These are phyloP conservation scores for Cherax quadricarinatus DNA, from an alignment of 1,140 invertebrate genomes.

Conservation along the genomic window DNA sequence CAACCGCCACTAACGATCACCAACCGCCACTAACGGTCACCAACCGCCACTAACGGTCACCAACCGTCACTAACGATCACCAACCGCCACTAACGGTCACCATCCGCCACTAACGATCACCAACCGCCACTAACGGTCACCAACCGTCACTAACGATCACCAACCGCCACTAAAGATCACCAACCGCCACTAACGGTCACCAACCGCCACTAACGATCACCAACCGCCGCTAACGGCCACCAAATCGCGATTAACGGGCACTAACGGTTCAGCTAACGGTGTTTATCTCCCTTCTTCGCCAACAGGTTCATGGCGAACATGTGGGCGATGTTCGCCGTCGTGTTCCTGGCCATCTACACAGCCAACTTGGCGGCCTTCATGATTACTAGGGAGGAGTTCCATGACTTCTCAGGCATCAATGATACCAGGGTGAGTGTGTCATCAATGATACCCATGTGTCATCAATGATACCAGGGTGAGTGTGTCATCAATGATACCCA, in stretches of 20 bases:
- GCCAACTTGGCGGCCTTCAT: constrained; percentile 99
- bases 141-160: background rate
- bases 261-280: background rate
- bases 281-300: constrained; percentile 20
- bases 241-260: background rate
- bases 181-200: background rate
- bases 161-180: background rate
- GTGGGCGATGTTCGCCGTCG: constrained; percentile 98
- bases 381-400: constrained; percentile 98
- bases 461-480: too few species aligned
- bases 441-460: too few species aligned
- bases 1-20: background rate
- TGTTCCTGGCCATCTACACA: constrained; percentile 95
- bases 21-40: background rate
- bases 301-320: constrained; percentile 95
- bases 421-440: constrained; percentile 83
- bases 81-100: background rate
- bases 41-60: background rate
- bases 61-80: background rate
- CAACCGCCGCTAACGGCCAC: background rate
- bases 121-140: background rate
- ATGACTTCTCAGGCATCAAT: constrained; percentile 94
- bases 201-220: background rate
- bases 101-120: background rate
- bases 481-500: too few species aligned